Evolutionary conservation across 2,888 invertebrate genomes (phyloP).

Genomic region (Epinotia brunnichana): DNA sequence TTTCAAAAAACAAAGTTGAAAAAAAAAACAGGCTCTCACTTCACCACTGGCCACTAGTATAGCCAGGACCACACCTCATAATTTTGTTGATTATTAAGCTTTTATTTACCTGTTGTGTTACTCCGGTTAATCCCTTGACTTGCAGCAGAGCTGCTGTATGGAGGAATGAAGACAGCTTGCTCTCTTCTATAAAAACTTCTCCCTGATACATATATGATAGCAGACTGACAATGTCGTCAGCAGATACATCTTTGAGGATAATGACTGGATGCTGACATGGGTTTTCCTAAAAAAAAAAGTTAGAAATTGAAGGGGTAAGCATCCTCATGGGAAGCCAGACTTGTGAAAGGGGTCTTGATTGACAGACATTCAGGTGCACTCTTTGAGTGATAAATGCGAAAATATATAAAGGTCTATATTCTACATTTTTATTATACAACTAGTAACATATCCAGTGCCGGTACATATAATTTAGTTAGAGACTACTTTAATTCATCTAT

Average conservation of each 20-base stretch:
- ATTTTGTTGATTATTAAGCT: too few species aligned
- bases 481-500: not conserved
- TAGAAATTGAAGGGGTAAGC: not conserved
- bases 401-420: not conserved
- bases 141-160: constrained; percentile 87
- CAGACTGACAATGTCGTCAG: constrained; percentile 86
- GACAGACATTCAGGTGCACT: not conserved
- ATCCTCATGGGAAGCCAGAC: not conserved
- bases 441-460: too few species aligned
- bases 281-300: constrained; percentile 82
- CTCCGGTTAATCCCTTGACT: constrained; percentile 86
- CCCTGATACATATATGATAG: constrained; percentile 89
- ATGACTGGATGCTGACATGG: constrained; percentile 89
- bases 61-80: too few species aligned
- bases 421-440: too few species aligned
- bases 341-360: not conserved
- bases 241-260: constrained; percentile 87
- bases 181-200: constrained; percentile 87
- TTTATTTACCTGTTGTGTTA: constrained; percentile 77
- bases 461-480: not conserved
- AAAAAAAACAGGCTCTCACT: too few species aligned
- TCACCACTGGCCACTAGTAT: too few species aligned
- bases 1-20: too few species aligned
- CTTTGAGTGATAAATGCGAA: not conserved
- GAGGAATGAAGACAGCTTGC: constrained; percentile 85